A percentile compares a stretch with the other conserved stretches of the same genome.
Evolutionary conservation across 2,113 vertebrate species (phyloP).

Genomic region (Plectropomus leopardus): DNA sequence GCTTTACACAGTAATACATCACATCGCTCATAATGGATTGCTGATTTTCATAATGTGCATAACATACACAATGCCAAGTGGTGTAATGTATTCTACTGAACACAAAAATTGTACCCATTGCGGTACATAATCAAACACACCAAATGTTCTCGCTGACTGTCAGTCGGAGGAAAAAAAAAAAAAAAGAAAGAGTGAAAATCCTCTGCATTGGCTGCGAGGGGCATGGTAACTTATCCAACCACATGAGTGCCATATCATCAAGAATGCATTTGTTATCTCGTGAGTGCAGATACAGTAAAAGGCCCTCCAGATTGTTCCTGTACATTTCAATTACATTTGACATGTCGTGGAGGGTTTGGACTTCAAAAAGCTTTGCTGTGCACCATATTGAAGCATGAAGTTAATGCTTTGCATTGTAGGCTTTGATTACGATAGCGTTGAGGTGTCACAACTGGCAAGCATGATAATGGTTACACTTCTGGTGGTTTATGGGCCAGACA

Average conservation of each 20-base stretch:
- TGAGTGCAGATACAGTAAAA: slow-evolving; percentile 64
- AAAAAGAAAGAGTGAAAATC: slow-evolving; percentile 56
- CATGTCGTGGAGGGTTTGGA: slow-evolving; percentile 56
- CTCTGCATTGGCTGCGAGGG: slow-evolving; percentile 63
- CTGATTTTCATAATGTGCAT: slow-evolving; percentile 77
- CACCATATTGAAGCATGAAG: slow-evolving; percentile 27
- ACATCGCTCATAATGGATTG: slow-evolving; percentile 65
- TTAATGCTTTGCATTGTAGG: slow-evolving; percentile 50
- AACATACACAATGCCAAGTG: slow-evolving; percentile 72
- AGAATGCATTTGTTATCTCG: slow-evolving; percentile 72
- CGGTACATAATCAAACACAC: slow-evolving; percentile 69
- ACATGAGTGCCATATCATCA: slow-evolving; percentile 58
- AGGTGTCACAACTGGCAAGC: slow-evolving; percentile 68
- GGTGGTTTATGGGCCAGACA: slow-evolving; percentile 72
- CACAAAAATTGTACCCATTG: slow-evolving; percentile 68
- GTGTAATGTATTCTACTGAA: slow-evolving; percentile 73
- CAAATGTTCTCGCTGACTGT: slow-evolving; percentile 70
- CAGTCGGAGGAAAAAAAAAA: background rate
- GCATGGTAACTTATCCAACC: slow-evolving; percentile 60
- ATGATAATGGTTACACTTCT: slow-evolving; percentile 71
- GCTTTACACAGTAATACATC: slow-evolving; percentile 60
- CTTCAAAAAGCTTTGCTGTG: slow-evolving; percentile 66
- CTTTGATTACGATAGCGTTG: slow-evolving; percentile 57
- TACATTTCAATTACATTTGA: slow-evolving; percentile 71
- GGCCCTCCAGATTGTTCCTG: slow-evolving; percentile 66